phyloP scores from a whole-genome alignment of 2,888 invertebrate genomes.

The Temnothorax ravouxi region DNA sequence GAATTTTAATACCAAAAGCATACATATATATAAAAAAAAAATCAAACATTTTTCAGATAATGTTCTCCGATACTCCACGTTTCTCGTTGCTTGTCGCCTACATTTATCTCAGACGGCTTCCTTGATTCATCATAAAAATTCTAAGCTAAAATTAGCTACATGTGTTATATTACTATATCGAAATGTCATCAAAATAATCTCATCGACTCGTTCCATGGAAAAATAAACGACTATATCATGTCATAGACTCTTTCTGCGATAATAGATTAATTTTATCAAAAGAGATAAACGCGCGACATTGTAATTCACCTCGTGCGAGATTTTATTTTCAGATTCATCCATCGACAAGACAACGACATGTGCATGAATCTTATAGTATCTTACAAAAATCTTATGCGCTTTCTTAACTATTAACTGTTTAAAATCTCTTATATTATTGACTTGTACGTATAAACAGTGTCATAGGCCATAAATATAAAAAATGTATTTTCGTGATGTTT shows the following conservation, averaged over 20 bases:
- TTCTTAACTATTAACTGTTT: neutral
- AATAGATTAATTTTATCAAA: slow-evolving; percentile 1
- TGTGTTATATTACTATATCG: neutral
- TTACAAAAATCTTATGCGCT: neutral
- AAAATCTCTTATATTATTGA: neutral
- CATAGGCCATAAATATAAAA: neutral
- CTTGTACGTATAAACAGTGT: neutral
- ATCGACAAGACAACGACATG: neutral
- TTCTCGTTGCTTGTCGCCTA: neutral
- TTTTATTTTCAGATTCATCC: slow-evolving; percentile 15
- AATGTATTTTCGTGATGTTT: neutral
- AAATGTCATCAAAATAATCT: neutral
- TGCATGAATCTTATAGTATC: neutral
- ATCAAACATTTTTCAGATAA: neutral
- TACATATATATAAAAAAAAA: neutral
- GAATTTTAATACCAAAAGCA: slow-evolving; percentile 21
- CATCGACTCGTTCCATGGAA: neutral
- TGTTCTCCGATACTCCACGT: neutral
- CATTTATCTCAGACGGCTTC: neutral
- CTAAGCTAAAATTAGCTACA: neutral
- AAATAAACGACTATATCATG: neutral
- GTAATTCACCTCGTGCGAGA: neutral
- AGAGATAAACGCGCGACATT: no score
- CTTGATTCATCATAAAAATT: neutral
- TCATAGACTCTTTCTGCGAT: neutral